phyloP scores from a whole-genome alignment of 2,113 vertebrate species.

The Muntiacus reevesi region DNA sequence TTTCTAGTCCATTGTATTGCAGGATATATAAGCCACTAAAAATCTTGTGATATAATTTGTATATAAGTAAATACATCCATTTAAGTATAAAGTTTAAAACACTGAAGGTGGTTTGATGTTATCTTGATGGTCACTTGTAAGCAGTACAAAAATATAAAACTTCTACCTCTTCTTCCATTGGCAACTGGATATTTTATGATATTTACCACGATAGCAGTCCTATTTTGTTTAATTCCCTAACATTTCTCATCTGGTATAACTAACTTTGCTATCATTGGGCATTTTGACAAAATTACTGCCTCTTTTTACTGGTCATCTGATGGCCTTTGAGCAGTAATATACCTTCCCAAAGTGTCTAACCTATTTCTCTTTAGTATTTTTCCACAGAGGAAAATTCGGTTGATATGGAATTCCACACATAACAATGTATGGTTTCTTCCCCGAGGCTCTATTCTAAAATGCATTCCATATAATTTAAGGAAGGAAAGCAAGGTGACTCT shows the following conservation, averaged over 20 bases:
- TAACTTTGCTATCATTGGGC: constrained; percentile 22
- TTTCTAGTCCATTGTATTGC: neutral
- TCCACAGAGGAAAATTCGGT: constrained; percentile 2
- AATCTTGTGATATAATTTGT: neutral
- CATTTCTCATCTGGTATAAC: constrained; percentile 37
- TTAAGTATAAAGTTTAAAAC: neutral
- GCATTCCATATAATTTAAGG: constrained; percentile 32
- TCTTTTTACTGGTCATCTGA: neutral
- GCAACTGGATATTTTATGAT: neutral
- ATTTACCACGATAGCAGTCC: neutral
- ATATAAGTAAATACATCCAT: neutral
- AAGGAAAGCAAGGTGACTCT: constrained; percentile 27
- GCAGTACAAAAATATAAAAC: neutral
- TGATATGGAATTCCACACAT: constrained; percentile 21
- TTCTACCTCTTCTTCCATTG: neutral
- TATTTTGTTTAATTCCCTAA: constrained; percentile 8
- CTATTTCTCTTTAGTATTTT: constrained; percentile 32
- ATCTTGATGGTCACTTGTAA: neutral
- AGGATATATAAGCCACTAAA: neutral
- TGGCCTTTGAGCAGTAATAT: neutral
- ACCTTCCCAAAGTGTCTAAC: constrained; percentile 9
- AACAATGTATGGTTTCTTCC: constrained; percentile 25
- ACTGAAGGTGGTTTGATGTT: neutral
- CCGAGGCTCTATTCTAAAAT: constrained; percentile 51
- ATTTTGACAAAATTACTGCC: constrained; percentile 45